Evolutionary conservation across 2,888 invertebrate species (phyloP).

Genomic region (Laothoe populi): DNA sequence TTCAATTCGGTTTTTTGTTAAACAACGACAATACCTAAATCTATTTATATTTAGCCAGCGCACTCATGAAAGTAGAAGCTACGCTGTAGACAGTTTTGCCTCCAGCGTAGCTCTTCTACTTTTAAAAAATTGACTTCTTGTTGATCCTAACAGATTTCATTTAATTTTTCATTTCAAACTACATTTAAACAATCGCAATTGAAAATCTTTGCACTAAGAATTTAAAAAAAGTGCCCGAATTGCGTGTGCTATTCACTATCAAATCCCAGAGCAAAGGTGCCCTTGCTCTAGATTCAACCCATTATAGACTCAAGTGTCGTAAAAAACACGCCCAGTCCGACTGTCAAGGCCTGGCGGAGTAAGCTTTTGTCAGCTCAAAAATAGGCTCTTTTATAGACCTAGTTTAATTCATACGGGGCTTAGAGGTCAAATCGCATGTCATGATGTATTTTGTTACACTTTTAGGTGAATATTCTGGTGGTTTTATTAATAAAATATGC

Average conservation of each 20-base stretch:
- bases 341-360: background rate
- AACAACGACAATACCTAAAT: no score
- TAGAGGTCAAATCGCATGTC: background rate
- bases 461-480: background rate
- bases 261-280: background rate
- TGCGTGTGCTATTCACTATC: background rate
- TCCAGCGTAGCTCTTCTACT: no score
- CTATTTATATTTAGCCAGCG: no score
- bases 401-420: constrained; percentile 1
- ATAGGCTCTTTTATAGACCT: constrained; percentile 1
- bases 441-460: background rate
- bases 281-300: background rate
- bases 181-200: background rate
- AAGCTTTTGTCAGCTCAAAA: constrained; percentile 1
- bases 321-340: constrained; percentile 6
- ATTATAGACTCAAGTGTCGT: background rate
- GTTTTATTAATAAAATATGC: background rate
- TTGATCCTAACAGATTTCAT: no score
- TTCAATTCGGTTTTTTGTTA: no score
- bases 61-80: no score
- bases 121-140: no score
- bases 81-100: no score
- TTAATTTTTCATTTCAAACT: background rate
- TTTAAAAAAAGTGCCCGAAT: background rate
- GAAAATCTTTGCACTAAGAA: background rate